Evolutionary conservation across 2,888 invertebrate genomes (phyloP).

Genomic region (Synanthedon andrenaeformis): DNA sequence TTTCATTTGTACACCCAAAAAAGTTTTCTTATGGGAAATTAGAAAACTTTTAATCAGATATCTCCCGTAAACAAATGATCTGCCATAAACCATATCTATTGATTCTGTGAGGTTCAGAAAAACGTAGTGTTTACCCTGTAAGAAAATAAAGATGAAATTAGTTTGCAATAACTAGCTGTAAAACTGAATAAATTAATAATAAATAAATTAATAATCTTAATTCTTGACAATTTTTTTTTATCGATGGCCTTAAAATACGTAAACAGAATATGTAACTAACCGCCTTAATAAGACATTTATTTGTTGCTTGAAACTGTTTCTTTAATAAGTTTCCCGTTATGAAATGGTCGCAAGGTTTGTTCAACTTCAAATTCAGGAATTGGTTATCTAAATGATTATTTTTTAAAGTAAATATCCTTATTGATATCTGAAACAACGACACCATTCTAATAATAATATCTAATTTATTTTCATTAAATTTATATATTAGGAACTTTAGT

Average conservation of each 20-base stretch:
- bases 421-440: too few species aligned
- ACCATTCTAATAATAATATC: too few species aligned
- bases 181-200: too few species aligned
- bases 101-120: not conserved
- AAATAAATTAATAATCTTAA: too few species aligned
- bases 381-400: not conserved
- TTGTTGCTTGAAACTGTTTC: not conserved
- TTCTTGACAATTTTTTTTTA: too few species aligned
- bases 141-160: not conserved
- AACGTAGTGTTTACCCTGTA: not conserved
- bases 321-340: not conserved
- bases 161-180: too few species aligned
- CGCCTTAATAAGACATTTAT: not conserved
- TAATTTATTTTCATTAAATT: too few species aligned
- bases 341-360: not conserved
- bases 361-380: not conserved
- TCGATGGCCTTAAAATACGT: too few species aligned
- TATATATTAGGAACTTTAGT: too few species aligned
- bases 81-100: not conserved
- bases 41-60: not conserved
- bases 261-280: not conserved
- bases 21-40: not conserved
- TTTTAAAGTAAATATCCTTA: not conserved
- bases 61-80: not conserved
- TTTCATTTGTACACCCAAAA: too few species aligned